Evolutionary conservation across 1,140 invertebrate species (phyloP), one percentile per base, ranked within the genome.

Genomic region (Pseudomyrmex sp.): DNA sequence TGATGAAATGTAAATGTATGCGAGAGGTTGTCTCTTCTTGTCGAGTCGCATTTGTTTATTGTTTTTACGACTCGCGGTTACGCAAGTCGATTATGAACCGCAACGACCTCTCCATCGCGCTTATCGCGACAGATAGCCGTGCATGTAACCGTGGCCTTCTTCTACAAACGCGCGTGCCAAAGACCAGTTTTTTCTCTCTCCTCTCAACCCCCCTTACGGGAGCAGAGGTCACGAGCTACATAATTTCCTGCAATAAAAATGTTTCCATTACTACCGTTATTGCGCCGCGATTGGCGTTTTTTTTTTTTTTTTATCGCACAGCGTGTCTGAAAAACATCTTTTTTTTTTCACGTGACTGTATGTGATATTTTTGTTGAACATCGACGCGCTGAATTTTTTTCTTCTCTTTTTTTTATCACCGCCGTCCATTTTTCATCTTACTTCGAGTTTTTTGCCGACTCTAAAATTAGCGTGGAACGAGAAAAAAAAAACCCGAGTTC

Each of bases 211-310:
- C 5, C 35, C 35, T 5, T 9, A 1, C 18, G 20, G 5, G 46
- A 58, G 44, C 62, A 77, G 59, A 83, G 75, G 48, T 84, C 65
- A 26, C 13, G 18, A 65, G n/a, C 69, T 26, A 65, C 59, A 52
- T 56, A 80, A 82, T 82, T 82, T 75, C 70, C 59, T 75, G 74
- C 50, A 66, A 77, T 83, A 66, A 83, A 75, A 48, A 75, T 65
- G 48, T 76, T 76, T 23, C 13, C 50, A 48, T 66, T 23, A 68
- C 18, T 35, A 26, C 26, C 20, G 20, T 15, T 15, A 66, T 20
- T 13, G 15, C 26, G 35, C 35, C 35, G 35, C 48, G 35, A 76
- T 56, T 48, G n/a, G 8, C 26, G 12, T 15, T 2, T 48, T 46
- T 65, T 18, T 48, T 23, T 65, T 15, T 48, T 23, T 65, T 15